Base-by-base conservation (phyloP, 2,888 invertebrate species). In the Eilema caniola region DNA sequence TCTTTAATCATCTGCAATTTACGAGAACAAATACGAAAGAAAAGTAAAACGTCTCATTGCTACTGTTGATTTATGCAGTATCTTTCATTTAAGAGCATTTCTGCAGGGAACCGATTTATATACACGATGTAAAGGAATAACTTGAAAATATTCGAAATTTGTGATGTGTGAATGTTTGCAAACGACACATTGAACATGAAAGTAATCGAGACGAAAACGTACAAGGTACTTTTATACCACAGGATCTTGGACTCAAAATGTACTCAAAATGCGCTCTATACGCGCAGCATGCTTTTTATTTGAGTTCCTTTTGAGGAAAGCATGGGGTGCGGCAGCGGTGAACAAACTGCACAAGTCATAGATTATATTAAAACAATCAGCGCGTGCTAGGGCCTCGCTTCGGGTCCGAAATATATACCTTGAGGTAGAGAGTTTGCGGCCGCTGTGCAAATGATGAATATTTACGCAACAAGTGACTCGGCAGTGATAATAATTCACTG, bases 401-500 rank as follows among this genome's bases (percentile, higher is more conserved):
- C n/a, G n/a, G 28, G 28, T 28, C 28, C 28, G 5, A 28, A 5
- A 28, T 4, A 5, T 28, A 5, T 28, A 28, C 28, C 28, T 28
- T 28, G 28, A 28, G 28, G 12, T 62, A 61, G 60, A 69, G 62
- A 41, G 67, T 68, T 65, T 84, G 78, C 74, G 56, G 70, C 68
- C 71, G 73, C 79, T 79, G 83, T 84, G 82, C 83, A 84, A 89
- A 84, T 85, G 83, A 84, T 83, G 82, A 79, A 83, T 76, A 81
- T 89, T 92, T 92, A 87, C 90, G 90, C 90, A 91, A 92, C 82
- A 69, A 83, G 82, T 77, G 78, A 81, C 75, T 83, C 81, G 82
- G 78, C 85, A 85, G 87, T 85, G 89, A 89, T 89, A 89, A 86
- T 89, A 88, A 92, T 90, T 90, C 88, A 89, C 86, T 78, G 76